These are phyloP conservation scores for Loriculus beryllinus DNA, from an alignment of 2,797 vertebrate species.

Conservation along the genomic window DNA sequence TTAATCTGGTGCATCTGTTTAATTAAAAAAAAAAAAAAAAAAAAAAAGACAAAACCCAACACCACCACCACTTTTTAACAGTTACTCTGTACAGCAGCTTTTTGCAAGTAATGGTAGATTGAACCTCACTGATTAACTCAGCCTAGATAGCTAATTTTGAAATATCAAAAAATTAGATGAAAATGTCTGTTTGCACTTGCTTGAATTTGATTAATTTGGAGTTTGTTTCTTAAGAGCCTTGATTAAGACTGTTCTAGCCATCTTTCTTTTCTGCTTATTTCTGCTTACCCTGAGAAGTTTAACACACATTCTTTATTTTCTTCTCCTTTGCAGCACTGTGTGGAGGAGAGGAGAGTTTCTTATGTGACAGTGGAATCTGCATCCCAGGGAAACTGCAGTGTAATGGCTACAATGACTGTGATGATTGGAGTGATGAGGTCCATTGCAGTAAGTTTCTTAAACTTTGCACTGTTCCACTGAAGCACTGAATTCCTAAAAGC, in stretches of 20 bases:
- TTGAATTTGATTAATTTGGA: not conserved
- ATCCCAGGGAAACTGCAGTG: constrained; percentile 87
- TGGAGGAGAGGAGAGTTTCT: constrained; percentile 82
- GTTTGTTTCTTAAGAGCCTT: not conserved
- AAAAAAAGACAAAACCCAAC: not conserved
- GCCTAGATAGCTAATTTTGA: not conserved
- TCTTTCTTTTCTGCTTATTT: not conserved
- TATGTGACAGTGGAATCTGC: constrained; percentile 87
- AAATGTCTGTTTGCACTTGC: not conserved
- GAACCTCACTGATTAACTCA: not conserved
- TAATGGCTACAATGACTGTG: constrained; percentile 94
- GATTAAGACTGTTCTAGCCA: not conserved
- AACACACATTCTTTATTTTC: not conserved
- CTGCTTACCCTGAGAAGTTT: not conserved
- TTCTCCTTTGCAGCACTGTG: constrained; percentile 78
- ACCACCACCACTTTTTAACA: not conserved
- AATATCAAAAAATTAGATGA: not conserved
- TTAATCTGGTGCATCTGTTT: not conserved
- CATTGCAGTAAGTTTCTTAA: constrained; percentile 83
- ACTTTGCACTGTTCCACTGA: not conserved
- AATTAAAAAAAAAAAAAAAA: not conserved
- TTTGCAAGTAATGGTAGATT: not conserved
- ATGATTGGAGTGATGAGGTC: constrained; percentile 93
- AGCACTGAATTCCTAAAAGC: not conserved
- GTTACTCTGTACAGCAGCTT: not conserved